These are phyloP conservation scores for Talpa occidentalis DNA, from an alignment of 2,113 vertebrate genomes.

Conservation along the genomic window DNA sequence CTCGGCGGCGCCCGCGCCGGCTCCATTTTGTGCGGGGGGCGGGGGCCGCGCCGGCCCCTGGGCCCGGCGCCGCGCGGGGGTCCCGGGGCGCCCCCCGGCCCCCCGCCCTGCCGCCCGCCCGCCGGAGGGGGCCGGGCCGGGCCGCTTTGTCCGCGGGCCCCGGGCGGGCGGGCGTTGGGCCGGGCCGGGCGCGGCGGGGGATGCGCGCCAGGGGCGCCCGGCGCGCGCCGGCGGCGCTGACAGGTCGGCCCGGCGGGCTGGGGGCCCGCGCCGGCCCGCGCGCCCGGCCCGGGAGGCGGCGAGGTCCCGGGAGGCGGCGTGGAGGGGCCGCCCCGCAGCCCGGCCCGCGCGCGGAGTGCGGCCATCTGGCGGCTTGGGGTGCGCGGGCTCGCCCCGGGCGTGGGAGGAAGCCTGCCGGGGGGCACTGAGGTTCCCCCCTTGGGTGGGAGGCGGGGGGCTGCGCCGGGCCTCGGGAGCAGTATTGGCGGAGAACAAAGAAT, in stretches of 20 bases:
- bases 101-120: not conserved
- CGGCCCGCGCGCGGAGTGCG: conserved; percentile 33
- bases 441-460: conserved; percentile 36
- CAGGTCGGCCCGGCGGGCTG: not conserved
- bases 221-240: not conserved
- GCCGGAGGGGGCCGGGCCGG: not conserved
- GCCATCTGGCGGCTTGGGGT: conserved; percentile 70
- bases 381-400: conserved; percentile 68
- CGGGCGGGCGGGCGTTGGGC: conserved; percentile 5
- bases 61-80: not conserved
- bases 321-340: conserved; percentile 28
- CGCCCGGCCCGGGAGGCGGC: conserved; percentile 28
- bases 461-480: not conserved
- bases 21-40: conserved; percentile 77
- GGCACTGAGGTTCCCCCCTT: conserved; percentile 38
- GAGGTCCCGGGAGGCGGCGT: conserved; percentile 1
- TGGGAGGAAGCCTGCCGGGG: conserved; percentile 55
- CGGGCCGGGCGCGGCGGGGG: not conserved
- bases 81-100: not conserved
- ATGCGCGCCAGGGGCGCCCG: not conserved
- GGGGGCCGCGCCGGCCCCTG: not conserved
- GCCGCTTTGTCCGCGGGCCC: conserved; percentile 56
- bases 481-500: conserved; percentile 75
- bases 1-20: conserved; percentile 38
- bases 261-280: not conserved